phyloP scores from a whole-genome alignment of 1,140 invertebrate species.

The Ladona fulva region DNA sequence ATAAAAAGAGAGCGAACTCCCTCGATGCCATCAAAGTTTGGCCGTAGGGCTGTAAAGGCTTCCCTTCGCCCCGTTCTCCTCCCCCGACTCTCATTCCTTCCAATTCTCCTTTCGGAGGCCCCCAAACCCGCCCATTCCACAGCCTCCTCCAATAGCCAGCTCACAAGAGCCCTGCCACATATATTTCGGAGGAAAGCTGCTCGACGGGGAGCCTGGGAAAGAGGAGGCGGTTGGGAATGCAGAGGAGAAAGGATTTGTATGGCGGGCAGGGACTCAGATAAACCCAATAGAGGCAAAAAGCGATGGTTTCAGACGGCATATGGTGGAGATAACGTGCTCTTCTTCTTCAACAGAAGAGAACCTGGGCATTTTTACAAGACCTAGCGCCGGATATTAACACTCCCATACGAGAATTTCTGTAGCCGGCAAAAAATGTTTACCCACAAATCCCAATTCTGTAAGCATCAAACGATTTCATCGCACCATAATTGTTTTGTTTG shows the following conservation, averaged over 20 bases:
- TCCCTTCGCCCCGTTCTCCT: neutral
- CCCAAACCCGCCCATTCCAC: neutral
- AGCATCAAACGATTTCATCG: too few species aligned
- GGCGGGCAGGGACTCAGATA: neutral
- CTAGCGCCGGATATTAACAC: too few species aligned
- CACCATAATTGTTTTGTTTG: too few species aligned
- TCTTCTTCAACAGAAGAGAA: neutral
- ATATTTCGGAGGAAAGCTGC: neutral
- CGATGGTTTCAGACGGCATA: neutral
- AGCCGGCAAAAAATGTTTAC: too few species aligned
- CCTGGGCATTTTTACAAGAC: too few species aligned
- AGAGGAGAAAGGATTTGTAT: neutral
- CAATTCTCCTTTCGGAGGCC: neutral
- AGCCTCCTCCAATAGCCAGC: neutral
- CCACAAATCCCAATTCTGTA: too few species aligned
- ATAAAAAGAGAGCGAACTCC: constrained; percentile 5
- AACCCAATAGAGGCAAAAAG: neutral
- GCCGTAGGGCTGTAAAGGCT: neutral
- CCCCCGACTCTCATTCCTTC: neutral
- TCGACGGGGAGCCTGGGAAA: neutral
- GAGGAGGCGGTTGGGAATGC: neutral
- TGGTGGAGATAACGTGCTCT: neutral
- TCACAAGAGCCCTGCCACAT: neutral
- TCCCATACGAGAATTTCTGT: too few species aligned
- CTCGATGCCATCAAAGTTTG: neutral